Evolutionary conservation across 30 jellyfish, hydroid and myxozoan species (phyloP), one percentile per base, ranked within the genome.

Genomic region (Aurelia sp.): DNA sequence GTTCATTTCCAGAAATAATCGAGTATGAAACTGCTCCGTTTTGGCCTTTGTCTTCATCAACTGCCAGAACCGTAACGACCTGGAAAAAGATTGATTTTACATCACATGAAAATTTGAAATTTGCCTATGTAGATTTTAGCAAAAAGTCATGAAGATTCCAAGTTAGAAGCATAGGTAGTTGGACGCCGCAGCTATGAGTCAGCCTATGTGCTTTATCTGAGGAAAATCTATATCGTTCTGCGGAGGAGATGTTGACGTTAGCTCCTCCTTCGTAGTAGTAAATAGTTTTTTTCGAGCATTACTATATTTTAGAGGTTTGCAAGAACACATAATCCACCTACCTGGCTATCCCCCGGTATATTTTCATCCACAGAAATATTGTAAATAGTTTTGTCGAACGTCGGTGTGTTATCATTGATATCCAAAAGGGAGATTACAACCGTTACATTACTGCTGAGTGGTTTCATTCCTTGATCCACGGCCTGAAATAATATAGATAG

Each of bases 21-120:
- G 77, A 66, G 61, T 93, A 93, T 30, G 83, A 85, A n/a, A 93
- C 81, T 40, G 79, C 92, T 22, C 97, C 96, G 78, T 93, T 93
- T 33, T 81, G 38, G 5, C 94, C 97, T 20, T 90, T 90, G 79
- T 93, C 98, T 38, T 78, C 69, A 44, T 93, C 98, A 18, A 88
- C 61, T 3, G 97, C 97, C n/a, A 27, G 9, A 62, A 90, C 63
- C 1, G 41, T 30, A 13, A 82, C 19, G 15, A 90, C 82, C 89
- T 90, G 77, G 17, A 11, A 31, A 38, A 44, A 5, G 15, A 44
- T 44, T 44, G 55, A 44, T 44, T 38, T 38, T 38, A 38, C 7
- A 38, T 38, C 50, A 38, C 10, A 38, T 7, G 9, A 38, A 38
- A 38, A 38, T 38, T 38, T 38, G 10, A 38, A 7, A 38, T 38